phyloP scores from a whole-genome alignment of 2,797 vertebrate genomes.

The Setipinna tenuifilis region DNA sequence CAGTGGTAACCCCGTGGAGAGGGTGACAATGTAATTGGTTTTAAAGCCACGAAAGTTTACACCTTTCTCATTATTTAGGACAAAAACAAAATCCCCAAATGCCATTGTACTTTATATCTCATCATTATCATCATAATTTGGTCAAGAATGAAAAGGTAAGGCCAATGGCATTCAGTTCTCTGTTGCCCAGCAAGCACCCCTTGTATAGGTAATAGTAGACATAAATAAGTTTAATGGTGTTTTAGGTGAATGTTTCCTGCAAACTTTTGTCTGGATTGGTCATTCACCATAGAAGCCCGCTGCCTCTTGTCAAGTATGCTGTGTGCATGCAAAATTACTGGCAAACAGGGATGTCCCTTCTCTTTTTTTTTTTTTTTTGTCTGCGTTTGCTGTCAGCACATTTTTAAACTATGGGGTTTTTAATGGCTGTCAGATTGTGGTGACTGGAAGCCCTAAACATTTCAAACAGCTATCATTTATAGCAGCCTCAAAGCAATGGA shows the following conservation, averaged over 20 bases:
- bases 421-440: background rate
- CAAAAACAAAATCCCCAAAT: background rate
- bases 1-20: constrained; percentile 61
- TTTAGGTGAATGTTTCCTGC: background rate
- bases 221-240: background rate
- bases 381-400: background rate
- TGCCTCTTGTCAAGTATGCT: background rate
- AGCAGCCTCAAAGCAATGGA: background rate
- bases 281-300: background rate
- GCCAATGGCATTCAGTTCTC: background rate
- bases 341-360: background rate
- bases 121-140: background rate
- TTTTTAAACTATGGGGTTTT: background rate
- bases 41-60: constrained; percentile 65
- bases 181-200: background rate
- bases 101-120: background rate
- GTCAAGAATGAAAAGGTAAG: background rate
- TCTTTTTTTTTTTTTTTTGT: background rate
- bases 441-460: background rate
- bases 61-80: constrained; percentile 47
- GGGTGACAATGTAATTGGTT: constrained; percentile 67
- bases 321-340: background rate
- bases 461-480: background rate
- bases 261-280: background rate
- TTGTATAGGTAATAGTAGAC: background rate